These are phyloP conservation scores for Cataglyphis livida DNA, from an alignment of 2,888 invertebrate genomes.

Conservation along the genomic window DNA sequence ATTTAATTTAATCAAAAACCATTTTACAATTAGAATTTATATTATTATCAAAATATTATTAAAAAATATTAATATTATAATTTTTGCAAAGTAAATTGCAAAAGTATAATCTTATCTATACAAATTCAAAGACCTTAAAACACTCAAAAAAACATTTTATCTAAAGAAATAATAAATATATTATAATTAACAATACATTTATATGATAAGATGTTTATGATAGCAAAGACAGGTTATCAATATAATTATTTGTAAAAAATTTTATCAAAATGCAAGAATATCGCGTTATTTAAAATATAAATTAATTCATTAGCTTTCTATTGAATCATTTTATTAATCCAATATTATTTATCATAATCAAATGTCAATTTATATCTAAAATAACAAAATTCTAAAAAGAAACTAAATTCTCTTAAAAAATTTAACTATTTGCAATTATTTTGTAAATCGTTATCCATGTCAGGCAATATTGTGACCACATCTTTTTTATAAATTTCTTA, in stretches of 20 bases:
- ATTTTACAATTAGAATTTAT: background rate
- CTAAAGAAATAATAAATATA: background rate
- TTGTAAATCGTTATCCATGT: background rate
- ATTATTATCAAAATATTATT: background rate
- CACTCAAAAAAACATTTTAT: background rate
- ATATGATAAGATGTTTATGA: background rate
- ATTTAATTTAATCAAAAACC: background rate
- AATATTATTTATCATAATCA: background rate
- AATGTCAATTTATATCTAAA: background rate
- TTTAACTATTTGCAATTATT: constrained; percentile 9
- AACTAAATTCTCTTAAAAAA: background rate
- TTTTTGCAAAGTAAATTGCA: background rate
- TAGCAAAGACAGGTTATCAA: background rate
- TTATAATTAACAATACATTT: background rate
- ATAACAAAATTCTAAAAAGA: background rate
- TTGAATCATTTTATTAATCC: background rate
- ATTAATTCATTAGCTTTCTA: background rate
- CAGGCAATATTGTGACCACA: background rate
- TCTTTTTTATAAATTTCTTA: background rate
- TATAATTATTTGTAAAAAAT: background rate
- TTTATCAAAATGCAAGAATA: background rate
- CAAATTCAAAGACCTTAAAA: background rate
- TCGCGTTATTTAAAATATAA: background rate
- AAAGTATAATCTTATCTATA: constrained; percentile 12
- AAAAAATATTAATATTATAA: background rate